Evolutionary conservation across 1,140 invertebrate genomes (phyloP), one percentile per base, ranked within the genome.

Genomic region (Doryteuthis pealeii): DNA sequence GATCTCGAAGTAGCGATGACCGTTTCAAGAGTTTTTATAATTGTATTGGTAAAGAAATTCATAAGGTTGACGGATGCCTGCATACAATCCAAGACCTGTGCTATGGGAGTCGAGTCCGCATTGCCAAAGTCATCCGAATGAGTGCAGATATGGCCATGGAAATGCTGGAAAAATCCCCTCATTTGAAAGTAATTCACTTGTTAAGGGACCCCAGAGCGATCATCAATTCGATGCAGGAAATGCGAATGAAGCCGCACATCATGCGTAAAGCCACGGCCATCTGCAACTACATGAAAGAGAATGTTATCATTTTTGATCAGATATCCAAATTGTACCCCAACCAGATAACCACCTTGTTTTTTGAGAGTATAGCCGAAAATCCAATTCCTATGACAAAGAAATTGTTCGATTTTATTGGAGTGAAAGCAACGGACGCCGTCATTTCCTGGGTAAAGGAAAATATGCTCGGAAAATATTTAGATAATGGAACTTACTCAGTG

Each of bases 1-100:
- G 35, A 54, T 30, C 71, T 66, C 31, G 62, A 54, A 73, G 22
- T 72, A 58, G 58, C 35, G 65, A 67, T 6, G 15, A 72, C n/a
- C 75, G 66, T 1, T 10, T 35, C 0, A 49, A 72, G 58, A 49
- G 62, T 10, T 26, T 76, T 28, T 43, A 76, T 10, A 69, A 40
- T 5, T 40, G 35, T 62, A 22, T 73, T 72, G 31, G 33, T 58
- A 58, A 72, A 31, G 22, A 71, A 72, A 32, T 40, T 32, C 18
- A 45, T 54, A 40, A 40, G 10, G 35, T 40, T 10, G 35, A 40
- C 35, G 10, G 10, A 40, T 40, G 35, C 35, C 10, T 40, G 10
- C 35, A 40, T 40, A 40, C 10, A 5, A 40, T 40, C 10, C 35
- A 40, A 10, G 10, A 40, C 35, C 4, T 40, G 4, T 40, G 35